Percentiles rank a stretch among this genome's conserved stretches.
Evolutionary conservation across 2,888 invertebrate genomes (phyloP).

Genomic region (Neoaliturus tenellus): DNA sequence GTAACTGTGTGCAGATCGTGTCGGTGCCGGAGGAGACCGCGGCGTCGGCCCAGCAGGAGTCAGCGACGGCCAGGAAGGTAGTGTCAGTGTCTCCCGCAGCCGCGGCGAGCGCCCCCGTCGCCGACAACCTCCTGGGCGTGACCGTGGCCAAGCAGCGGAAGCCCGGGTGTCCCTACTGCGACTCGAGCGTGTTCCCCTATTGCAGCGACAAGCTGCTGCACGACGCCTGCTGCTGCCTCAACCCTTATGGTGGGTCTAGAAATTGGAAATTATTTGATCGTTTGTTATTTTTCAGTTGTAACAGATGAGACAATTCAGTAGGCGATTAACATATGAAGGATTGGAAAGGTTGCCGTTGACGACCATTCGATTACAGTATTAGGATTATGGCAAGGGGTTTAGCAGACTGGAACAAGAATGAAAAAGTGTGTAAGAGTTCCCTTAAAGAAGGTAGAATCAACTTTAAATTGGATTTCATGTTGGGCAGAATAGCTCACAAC

Average conservation of each 20-base stretch:
- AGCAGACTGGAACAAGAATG: too few relatives aligned
- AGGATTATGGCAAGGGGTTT: too few relatives aligned
- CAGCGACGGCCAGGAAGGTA: background rate
- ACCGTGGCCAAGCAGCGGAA: conserved; percentile 31
- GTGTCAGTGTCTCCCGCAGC: background rate
- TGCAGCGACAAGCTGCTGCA: conserved; percentile 85
- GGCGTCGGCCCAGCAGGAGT: background rate
- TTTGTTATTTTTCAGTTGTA: too few relatives aligned
- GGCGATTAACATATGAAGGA: too few relatives aligned
- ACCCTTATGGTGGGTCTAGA: conserved; percentile 72
- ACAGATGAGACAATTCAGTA: conserved; percentile 78
- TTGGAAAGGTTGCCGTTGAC: too few relatives aligned
- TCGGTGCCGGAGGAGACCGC: background rate
- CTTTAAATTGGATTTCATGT: too few relatives aligned
- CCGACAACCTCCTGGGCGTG: background rate
- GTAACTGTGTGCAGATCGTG: too few relatives aligned
- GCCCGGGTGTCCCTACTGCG: conserved; percentile 80
- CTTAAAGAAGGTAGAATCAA: too few relatives aligned
- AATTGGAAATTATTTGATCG: too few relatives aligned
- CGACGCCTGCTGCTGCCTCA: conserved; percentile 86
- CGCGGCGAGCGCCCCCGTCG: background rate
- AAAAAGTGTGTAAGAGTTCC: too few relatives aligned
- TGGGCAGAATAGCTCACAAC: too few relatives aligned
- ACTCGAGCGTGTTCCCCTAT: conserved; percentile 86
- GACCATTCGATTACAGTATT: too few relatives aligned